Evolutionary conservation across 2,797 vertebrate genomes (phyloP).

Genomic region (Pangasius djambal): DNA sequence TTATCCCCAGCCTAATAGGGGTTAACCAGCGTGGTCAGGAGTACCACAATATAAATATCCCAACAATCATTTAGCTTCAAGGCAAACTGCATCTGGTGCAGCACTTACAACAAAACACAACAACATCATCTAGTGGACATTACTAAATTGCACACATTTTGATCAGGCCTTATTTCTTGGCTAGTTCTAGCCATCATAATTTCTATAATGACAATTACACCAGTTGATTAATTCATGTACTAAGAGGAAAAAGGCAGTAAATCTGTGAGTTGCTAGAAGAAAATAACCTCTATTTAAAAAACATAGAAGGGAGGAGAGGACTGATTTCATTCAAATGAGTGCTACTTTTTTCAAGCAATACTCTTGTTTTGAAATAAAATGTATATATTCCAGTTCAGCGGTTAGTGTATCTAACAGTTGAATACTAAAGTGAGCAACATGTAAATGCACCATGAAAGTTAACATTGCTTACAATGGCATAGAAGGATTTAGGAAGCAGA

Average conservation of each 20-base stretch:
- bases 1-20: neutral
- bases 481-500: neutral
- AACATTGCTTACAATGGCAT: neutral
- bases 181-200: neutral
- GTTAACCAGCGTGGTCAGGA: neutral
- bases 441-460: neutral
- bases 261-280: neutral
- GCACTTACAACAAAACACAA: neutral
- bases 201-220: neutral
- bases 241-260: neutral
- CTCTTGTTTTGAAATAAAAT: neutral
- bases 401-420: neutral
- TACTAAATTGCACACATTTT: slow-evolving; percentile 6
- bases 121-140: slow-evolving; percentile 21
- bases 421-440: neutral
- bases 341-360: neutral
- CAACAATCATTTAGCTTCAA: neutral
- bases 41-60: neutral
- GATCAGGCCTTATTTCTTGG: neutral
- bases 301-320: neutral
- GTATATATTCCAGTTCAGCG: neutral
- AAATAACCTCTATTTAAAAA: neutral
- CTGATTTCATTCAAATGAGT: neutral
- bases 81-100: neutral
- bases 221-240: neutral